These are phyloP conservation scores for Hofmannophila pseudospretella DNA, from an alignment of 2,888 invertebrate genomes.

Conservation along the genomic window DNA sequence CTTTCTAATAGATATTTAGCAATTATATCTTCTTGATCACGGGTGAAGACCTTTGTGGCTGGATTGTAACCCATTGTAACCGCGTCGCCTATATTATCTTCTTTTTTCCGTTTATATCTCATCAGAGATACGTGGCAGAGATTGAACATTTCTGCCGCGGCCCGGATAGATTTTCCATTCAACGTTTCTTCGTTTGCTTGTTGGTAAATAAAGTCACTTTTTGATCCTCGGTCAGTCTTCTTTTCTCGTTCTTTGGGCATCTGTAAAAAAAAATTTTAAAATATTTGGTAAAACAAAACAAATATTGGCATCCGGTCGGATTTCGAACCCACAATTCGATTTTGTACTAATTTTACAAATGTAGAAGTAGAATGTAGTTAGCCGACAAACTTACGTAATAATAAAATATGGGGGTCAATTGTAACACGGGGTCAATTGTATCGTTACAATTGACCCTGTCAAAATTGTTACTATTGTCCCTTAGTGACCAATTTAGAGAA, in stretches of 20 bases:
- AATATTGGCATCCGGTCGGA: too few relatives aligned
- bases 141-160: slow-evolving; percentile 4
- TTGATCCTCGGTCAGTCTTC: slow-evolving; percentile 2
- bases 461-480: too few relatives aligned
- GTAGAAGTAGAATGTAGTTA: too few relatives aligned
- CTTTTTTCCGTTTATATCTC: slow-evolving; percentile 4
- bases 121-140: slow-evolving; percentile 5
- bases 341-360: too few relatives aligned
- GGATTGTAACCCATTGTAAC: not conserved
- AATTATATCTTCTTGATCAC: not conserved
- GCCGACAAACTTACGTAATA: too few relatives aligned
- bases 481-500: too few relatives aligned
- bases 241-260: slow-evolving; percentile 1
- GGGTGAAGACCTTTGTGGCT: slow-evolving; percentile 1
- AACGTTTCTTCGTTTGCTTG: slow-evolving; percentile 7
- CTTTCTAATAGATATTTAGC: not conserved
- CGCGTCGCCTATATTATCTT: not conserved
- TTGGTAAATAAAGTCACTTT: slow-evolving; percentile 3
- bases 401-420: too few relatives aligned
- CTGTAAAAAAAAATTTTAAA: slow-evolving; percentile 1
- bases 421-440: too few relatives aligned
- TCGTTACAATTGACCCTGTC: too few relatives aligned
- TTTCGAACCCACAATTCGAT: too few relatives aligned
- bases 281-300: too few relatives aligned
- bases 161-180: slow-evolving; percentile 1